phyloP scores from a whole-genome alignment of 1,140 invertebrate genomes.

The Sesamia nonagrioides region DNA sequence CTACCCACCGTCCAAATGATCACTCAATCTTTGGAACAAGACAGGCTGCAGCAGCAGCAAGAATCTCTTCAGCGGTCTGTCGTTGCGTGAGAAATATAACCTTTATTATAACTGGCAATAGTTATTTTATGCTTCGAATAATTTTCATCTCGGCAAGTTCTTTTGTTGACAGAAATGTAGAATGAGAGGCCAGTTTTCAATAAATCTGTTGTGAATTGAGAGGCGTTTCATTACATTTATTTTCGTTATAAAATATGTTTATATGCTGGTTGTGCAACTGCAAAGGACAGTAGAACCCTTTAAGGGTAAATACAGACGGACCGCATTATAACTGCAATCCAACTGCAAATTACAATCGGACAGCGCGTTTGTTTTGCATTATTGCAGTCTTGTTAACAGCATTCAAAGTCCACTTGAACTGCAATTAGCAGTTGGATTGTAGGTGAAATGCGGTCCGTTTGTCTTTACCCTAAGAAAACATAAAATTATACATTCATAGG shows the following conservation, averaged over 20 bases:
- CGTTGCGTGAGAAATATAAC: conserved; percentile 55
- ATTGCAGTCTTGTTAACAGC: too few species aligned
- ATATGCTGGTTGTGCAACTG: not conserved
- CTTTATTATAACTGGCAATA: not conserved
- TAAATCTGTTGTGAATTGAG: not conserved
- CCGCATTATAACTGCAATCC: too few species aligned
- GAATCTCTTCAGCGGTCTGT: conserved; percentile 82
- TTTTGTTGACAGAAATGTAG: not conserved
- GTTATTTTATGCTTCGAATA: not conserved
- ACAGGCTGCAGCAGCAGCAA: conserved; percentile 78
- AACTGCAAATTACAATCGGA: too few species aligned
- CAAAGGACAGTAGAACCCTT: not conserved
- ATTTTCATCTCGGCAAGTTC: not conserved
- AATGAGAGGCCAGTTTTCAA: not conserved
- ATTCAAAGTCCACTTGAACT: too few species aligned
- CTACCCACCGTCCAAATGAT: conserved; percentile 92
- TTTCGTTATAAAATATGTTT: not conserved
- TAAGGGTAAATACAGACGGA: too few species aligned
- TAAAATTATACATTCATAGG: not conserved
- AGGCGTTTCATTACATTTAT: not conserved
- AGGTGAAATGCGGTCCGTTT: too few species aligned
- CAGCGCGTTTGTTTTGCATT: too few species aligned
- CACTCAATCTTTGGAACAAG: conserved; percentile 59
- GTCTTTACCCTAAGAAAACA: not conserved
- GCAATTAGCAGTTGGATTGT: too few species aligned